Conservation (phyloP, 1,140 invertebrate species). For the Drosophila prosaltans region DNA sequence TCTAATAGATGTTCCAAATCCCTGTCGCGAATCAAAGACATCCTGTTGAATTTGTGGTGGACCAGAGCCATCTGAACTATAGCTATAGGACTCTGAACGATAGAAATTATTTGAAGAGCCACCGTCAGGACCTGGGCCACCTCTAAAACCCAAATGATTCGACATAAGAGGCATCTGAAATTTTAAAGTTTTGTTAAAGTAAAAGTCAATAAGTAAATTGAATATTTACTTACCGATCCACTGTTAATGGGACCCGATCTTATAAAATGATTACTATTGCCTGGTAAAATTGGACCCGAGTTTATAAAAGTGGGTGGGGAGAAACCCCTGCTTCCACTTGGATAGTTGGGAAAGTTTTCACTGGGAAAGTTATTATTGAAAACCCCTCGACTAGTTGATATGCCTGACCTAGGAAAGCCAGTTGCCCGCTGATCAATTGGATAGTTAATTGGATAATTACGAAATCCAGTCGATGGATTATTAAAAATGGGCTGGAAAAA, state of each 20-base stretch:
- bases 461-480: neutral
- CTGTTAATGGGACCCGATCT: neutral
- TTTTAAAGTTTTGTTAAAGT: neutral
- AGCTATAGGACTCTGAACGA: slow-evolving; percentile 61
- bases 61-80: slow-evolving; percentile 49
- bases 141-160: neutral
- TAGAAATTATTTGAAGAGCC: slow-evolving; percentile 41
- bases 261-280: neutral
- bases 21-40: slow-evolving; percentile 56
- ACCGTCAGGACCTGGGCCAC: neutral
- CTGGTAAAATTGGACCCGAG: neutral
- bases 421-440: neutral
- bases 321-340: neutral
- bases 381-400: neutral
- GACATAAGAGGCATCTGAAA: slow-evolving; percentile 15
- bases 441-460: neutral
- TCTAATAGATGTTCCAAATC: slow-evolving; percentile 19
- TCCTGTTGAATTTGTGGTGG: slow-evolving; percentile 43
- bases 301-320: neutral
- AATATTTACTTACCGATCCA: neutral
- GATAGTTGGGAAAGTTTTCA: neutral
- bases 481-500: neutral
- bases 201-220: neutral
- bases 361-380: neutral
- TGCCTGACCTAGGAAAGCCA: too few species aligned